Evolutionary conservation across 2,113 vertebrate species (phyloP).

Genomic region (Corythaeola cristata): DNA sequence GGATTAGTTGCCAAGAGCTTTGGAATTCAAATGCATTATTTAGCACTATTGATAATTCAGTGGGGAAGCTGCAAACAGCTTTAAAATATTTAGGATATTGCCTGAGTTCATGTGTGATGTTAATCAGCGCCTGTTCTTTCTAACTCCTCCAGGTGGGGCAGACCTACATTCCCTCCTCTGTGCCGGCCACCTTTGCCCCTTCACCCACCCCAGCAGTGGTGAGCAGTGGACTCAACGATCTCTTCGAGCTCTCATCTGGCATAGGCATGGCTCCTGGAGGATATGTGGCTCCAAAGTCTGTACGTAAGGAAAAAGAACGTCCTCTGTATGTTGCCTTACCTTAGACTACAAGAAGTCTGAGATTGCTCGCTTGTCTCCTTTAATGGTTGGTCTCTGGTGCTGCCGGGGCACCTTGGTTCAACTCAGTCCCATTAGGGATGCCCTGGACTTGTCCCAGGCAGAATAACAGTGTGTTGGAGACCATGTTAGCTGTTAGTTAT

Average conservation of each 20-base stretch:
- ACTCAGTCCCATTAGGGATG: background rate
- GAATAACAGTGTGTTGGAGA: background rate
- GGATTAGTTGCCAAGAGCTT: conserved; percentile 29
- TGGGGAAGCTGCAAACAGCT: background rate
- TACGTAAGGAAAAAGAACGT: conserved; percentile 72
- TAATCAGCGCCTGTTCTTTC: background rate
- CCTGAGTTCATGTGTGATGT: background rate
- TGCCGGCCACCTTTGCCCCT: conserved; percentile 94
- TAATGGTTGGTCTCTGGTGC: background rate
- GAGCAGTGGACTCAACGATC: conserved; percentile 92
- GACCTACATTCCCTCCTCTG: conserved; percentile 93
- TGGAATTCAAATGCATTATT: conserved; percentile 52
- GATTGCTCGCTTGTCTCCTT: background rate
- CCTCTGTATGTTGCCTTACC: background rate
- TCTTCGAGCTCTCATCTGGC: conserved; percentile 94
- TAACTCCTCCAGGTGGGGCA: conserved; percentile 88
- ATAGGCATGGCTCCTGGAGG: conserved; percentile 95
- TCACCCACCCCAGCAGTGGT: conserved; percentile 93
- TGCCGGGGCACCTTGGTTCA: background rate
- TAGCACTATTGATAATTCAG: conserved; percentile 45
- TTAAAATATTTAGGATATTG: conserved; percentile 54
- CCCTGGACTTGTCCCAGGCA: background rate
- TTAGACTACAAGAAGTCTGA: background rate
- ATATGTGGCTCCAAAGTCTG: conserved; percentile 86
- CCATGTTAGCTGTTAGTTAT: background rate